Conservation (phyloP, 2,797 vertebrate species). For the Dallia pectoralis region DNA sequence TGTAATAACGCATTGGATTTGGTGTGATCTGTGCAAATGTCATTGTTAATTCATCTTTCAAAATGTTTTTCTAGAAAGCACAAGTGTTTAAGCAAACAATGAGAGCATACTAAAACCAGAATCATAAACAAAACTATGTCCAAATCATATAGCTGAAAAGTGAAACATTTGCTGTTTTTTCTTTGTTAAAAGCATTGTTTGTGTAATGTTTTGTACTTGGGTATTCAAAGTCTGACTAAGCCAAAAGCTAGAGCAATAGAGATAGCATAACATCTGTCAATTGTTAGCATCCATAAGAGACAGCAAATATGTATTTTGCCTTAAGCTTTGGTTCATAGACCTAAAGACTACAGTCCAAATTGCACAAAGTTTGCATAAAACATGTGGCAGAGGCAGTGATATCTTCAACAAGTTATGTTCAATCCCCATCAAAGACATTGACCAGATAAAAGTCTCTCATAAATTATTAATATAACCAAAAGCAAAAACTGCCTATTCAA, state of each 20-base stretch:
- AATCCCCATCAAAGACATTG: neutral
- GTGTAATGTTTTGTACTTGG: neutral
- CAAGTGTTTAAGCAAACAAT: too few relatives aligned
- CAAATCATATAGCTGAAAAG: too few relatives aligned
- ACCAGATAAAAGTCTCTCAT: neutral
- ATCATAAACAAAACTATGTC: too few relatives aligned
- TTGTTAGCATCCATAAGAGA: neutral
- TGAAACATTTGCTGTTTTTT: too few relatives aligned
- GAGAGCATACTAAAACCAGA: too few relatives aligned
- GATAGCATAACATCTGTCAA: neutral
- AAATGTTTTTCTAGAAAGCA: too few relatives aligned
- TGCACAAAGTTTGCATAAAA: neutral
- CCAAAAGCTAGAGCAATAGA: neutral
- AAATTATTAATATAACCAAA: neutral
- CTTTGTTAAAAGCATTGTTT: too few relatives aligned
- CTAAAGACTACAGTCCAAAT: neutral
- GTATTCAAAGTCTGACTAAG: neutral
- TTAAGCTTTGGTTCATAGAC: neutral
- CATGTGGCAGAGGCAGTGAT: neutral
- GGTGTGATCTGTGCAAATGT: too few relatives aligned
- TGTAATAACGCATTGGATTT: too few relatives aligned
- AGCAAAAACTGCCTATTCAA: too few relatives aligned
- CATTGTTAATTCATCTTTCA: too few relatives aligned
- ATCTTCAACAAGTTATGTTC: neutral
- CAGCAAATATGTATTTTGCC: neutral